Base-by-base conservation (phyloP, 2,888 invertebrate species). In the Papilio protenor region DNA sequence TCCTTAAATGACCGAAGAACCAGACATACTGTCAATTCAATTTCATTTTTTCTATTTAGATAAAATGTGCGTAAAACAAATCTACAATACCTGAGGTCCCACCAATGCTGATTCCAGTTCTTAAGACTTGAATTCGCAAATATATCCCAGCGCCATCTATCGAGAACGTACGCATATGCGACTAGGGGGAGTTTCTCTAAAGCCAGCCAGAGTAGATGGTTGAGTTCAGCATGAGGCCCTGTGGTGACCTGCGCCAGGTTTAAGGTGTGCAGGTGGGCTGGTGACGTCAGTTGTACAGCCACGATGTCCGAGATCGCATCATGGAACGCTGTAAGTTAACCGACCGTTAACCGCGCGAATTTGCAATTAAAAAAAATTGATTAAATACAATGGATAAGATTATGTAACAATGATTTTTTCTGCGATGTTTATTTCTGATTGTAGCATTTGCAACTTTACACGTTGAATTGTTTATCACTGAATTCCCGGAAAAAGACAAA, bases 291-390 rank as follows among this genome's bases (percentile, higher is more conserved):
- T 66, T 96, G 96, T 23, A 96, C 87, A 10, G 96, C 95, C 16
- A 96, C 93, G 33, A 96, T 95, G 81, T 96, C 96, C 0, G 96
- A 96, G 74, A 96, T 92, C 47, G 96, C 96, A 86, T 96, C 96
- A 86, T 96, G 96, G 84, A 96, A 96, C 81, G 96, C 96, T 95
- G 88, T 18, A 84, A 87, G 79, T 76, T 45, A 72, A 79, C 14
- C n/a, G 49, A 70, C 6, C 16, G 64, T 76, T 47, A 49, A 52
- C 1, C 64, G 52, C 66, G 6, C 52, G 18, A 52, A 52, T 16
- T 52, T 18, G 6, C 18, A 52, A 40, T 40, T 8, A 40, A 52
- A 52, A 52, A 52, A 18, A 33, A 49, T 49, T 52, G 14, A 49
- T 49, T 49, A 1, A 52, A 52, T 52, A 52, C 16, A 16, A 18